Evolutionary conservation across 2,888 invertebrate species (phyloP), one percentile per base, ranked within the genome.

Genomic region (Polydrusus pterygomalis): DNA sequence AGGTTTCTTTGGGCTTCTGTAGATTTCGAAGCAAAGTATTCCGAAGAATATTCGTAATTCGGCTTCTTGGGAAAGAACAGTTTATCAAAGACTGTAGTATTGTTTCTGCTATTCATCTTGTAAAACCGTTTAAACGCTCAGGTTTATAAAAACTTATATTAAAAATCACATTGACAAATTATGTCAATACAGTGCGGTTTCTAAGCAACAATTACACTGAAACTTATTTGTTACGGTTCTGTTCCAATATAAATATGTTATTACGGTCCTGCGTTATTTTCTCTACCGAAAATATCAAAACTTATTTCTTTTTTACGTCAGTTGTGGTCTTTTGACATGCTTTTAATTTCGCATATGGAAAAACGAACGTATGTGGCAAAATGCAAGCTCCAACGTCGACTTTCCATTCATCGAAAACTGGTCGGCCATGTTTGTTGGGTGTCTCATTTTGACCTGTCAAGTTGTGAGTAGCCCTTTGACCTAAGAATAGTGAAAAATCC

Each of bases 401-500:
- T 82, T 72, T 75, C 56, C 75, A 75, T 73, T 76, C 68, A 68
- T 75, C 47, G 62, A 79, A 77, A 80, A 34, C 74, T 74, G 80
- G 81, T 75, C 84, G 84, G 79, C 85, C 85, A 85, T 85, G 81
- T 79, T 79, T 75, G 75, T 85, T 85, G 84, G 83, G 83, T 84
- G 83, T 84, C 82, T 79, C 82, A 83, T 81, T 82, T 78, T 49
- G 62, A 75, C 20, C 78, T 78, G 77, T 78, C 78, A 75, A 77
- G 77, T 80, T 79, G 81, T 82, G 81, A 82, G 80, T 82, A 77
- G 79, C 80, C 80, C 79, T 82, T 75, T 30, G 54, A 51, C 67
- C 56, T 75, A 47, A 69, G 47, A 65, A 78, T 49, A 70, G 43
- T 49, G 60, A 70, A 71, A 67, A 47, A 38, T 69, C 20, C 13